Conservation (phyloP, 2,888 invertebrate genomes). For the Sepioteuthis lessoniana region DNA sequence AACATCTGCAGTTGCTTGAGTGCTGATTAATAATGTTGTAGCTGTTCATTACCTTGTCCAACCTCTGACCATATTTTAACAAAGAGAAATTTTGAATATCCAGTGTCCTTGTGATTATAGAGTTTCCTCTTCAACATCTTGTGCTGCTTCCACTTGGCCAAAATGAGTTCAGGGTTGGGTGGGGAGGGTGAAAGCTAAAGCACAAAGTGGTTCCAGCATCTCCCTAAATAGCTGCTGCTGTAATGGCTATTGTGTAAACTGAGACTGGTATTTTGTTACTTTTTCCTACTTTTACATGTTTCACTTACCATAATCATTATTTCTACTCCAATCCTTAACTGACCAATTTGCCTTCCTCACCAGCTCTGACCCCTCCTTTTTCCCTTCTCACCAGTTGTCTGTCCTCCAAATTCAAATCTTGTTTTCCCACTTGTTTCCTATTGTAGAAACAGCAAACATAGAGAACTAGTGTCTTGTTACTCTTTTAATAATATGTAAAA, state of each 20-base stretch:
- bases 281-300: too few species aligned
- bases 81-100: not conserved
- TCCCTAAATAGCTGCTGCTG: not conserved
- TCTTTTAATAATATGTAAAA: too few species aligned
- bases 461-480: too few species aligned
- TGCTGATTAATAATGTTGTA: not conserved
- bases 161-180: too few species aligned
- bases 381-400: too few species aligned
- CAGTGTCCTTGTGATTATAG: not conserved
- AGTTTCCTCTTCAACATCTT: not conserved
- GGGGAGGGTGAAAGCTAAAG: not conserved
- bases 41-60: not conserved
- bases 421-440: too few species aligned
- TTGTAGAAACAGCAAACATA: too few species aligned
- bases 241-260: not conserved
- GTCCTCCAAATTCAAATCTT: too few species aligned
- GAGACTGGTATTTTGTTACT: not conserved
- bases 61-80: not conserved
- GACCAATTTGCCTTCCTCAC: too few species aligned
- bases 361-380: too few species aligned
- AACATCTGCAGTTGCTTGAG: not conserved
- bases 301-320: not conserved
- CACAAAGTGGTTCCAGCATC: not conserved
- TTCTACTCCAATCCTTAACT: not conserved
- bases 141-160: not conserved